Evolutionary conservation across 2,888 invertebrate genomes (phyloP).

Genomic region (Deilephila elpenor): DNA sequence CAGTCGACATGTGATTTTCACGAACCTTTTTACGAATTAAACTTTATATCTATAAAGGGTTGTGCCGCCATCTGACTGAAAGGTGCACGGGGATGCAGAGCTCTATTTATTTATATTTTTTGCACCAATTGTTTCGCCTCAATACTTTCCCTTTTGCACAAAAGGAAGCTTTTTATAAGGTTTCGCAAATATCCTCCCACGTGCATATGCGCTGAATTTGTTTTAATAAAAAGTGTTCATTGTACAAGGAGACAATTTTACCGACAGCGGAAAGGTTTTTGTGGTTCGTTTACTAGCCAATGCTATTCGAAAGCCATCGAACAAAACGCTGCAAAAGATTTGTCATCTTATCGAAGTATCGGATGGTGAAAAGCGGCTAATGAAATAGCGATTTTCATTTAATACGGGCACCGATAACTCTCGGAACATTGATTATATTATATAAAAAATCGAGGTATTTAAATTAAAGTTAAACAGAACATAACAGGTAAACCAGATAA

Average conservation of each 20-base stretch:
- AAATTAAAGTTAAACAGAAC: too few relatives aligned
- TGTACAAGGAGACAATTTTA: constrained; percentile 4
- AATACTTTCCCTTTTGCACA: constrained; percentile 75
- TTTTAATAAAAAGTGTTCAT: constrained; percentile 18
- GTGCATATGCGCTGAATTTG: constrained; percentile 44
- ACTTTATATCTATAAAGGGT: constrained; percentile 52
- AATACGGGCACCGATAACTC: too few relatives aligned
- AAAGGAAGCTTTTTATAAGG: constrained; percentile 70
- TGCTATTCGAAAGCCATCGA: neutral
- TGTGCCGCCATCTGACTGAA: constrained; percentile 57
- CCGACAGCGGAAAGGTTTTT: neutral
- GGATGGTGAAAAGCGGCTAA: neutral
- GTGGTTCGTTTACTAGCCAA: neutral
- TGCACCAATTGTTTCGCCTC: constrained; percentile 68
- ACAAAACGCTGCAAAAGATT: neutral
- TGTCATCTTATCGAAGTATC: neutral
- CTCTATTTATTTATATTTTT: constrained; percentile 59
- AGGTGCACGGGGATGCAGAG: constrained; percentile 57
- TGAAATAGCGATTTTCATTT: neutral
- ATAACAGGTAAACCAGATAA: too few relatives aligned
- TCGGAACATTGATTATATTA: too few relatives aligned
- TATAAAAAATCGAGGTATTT: too few relatives aligned
- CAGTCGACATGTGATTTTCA: constrained; percentile 32
- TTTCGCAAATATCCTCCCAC: constrained; percentile 78
- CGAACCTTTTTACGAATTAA: constrained; percentile 28